A percentile compares a stretch with the other conserved stretches of the same genome.
Evolutionary conservation across 2,113 vertebrate species (phyloP).

Genomic region (Archilochus colubris): DNA sequence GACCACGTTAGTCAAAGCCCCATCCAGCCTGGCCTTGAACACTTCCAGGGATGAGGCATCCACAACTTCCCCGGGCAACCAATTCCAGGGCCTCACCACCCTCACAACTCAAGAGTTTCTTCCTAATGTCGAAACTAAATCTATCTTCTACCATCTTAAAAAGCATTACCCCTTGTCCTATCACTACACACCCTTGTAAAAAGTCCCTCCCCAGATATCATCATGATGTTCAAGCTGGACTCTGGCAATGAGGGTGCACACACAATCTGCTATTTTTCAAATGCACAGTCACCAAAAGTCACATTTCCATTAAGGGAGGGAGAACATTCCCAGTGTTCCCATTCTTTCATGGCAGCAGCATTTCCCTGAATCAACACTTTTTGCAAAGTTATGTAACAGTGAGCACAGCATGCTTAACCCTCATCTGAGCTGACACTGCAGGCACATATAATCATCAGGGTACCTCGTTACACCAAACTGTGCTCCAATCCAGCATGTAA

Average conservation of each 20-base stretch:
- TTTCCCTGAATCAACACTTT: constrained; percentile 27
- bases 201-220: too few relatives aligned
- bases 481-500: background rate
- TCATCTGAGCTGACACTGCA: background rate
- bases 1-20: too few relatives aligned
- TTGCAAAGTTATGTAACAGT: constrained; percentile 9
- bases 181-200: too few relatives aligned
- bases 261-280: background rate
- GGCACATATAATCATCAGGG: background rate
- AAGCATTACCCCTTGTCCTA: too few relatives aligned
- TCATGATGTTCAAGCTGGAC: background rate
- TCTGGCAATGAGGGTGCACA: background rate
- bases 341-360: background rate
- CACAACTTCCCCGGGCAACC: too few relatives aligned
- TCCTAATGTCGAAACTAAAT: too few relatives aligned
- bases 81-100: too few relatives aligned
- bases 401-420: background rate
- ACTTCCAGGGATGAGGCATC: too few relatives aligned
- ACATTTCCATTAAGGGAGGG: background rate
- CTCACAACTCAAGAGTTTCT: too few relatives aligned
- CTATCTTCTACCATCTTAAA: too few relatives aligned
- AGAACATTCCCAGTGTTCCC: background rate
- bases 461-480: background rate
- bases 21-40: too few relatives aligned
- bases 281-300: constrained; percentile 2